Evolutionary conservation across 2,113 vertebrate species (phyloP), one percentile per base, ranked within the genome.

Genomic region (Chaetodon auriga): DNA sequence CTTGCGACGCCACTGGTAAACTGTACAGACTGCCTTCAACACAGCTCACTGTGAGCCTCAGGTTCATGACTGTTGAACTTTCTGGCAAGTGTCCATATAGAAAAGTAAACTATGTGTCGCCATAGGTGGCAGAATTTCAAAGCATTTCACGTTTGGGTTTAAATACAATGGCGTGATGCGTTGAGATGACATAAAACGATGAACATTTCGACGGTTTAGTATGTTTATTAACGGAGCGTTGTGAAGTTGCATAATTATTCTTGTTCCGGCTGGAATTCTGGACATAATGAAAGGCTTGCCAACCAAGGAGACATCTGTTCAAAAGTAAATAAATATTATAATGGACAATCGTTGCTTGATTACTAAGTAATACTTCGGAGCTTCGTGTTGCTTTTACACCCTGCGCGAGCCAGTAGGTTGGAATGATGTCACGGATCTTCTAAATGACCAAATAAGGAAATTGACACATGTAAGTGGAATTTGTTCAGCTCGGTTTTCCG

Each of bases 391-490:
- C 60, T n/a, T 57, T 60, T 15, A 69, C 65, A 53, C 53, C 71
- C 64, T 64, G 64, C 16, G 55, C 46, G 48, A 36, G 72, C 23
- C 25, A 7, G 4, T 19, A 1, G n/a, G 35, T 3, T 23, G 23
- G 12, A 15, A 18, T 83, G 78, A 88, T 38, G 84, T 90, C 80
- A 91, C 36, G 16, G 72, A 57, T 23, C 19, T 69, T 80, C 49
- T 41, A 54, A 19, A 88, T 89, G 80, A 71, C 90, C 89, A 92
- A 84, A 93, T 91, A 91, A 90, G 92, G 92, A 83, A 30, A 57
- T 7, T 38, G 81, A 77, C 81, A 62, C 63, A 69, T 19, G 58
- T 76, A 36, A 43, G 45, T 35, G 70, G 77, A 51, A 68, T 81
- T 49, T 38, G 55, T 68, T 69, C 12, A 3, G 53, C 0, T 30